Percentiles rank a stretch among this genome's conserved stretches.
These are phyloP conservation scores for Styela plicata DNA, from an alignment of 23 tunicate genomes.

Conservation along the genomic window DNA sequence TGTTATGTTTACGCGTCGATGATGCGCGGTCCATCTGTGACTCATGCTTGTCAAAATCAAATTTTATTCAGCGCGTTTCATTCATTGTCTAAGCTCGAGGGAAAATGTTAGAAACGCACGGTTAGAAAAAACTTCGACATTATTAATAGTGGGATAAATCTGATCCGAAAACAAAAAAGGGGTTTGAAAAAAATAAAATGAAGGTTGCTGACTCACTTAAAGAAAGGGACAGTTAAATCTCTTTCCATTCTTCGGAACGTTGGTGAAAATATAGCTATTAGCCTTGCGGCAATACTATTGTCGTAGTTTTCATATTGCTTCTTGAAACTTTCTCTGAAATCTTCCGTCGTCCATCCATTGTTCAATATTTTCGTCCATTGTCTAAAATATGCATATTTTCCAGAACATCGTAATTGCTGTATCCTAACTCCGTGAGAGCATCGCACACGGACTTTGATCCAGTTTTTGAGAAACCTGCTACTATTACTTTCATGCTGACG, in stretches of 20 bases:
- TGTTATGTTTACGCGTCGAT: no score
- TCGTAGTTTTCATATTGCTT: neutral
- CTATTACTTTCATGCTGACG: neutral
- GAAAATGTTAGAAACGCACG: no score
- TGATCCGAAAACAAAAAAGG: no score
- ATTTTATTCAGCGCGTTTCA: no score
- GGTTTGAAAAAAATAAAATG: no score
- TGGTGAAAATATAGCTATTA: neutral
- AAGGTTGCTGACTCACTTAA: no score
- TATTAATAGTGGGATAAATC: no score
- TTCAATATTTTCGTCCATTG: neutral
- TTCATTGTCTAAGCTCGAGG: no score
- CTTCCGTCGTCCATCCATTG: neutral
- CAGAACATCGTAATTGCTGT: neutral
- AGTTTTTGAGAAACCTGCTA: neutral
- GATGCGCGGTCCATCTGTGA: no score
- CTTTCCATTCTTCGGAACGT: neutral
- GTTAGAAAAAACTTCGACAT: no score
- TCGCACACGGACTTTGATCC: neutral
- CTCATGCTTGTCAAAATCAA: no score
- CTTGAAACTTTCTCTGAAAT: neutral
- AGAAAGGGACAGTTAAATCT: neutral
- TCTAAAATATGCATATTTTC: neutral
- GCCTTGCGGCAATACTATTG: neutral
- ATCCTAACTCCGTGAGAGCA: neutral